Base-by-base conservation (phyloP, 64 coral and sea anemone species). In the Montipora cactus region DNA sequence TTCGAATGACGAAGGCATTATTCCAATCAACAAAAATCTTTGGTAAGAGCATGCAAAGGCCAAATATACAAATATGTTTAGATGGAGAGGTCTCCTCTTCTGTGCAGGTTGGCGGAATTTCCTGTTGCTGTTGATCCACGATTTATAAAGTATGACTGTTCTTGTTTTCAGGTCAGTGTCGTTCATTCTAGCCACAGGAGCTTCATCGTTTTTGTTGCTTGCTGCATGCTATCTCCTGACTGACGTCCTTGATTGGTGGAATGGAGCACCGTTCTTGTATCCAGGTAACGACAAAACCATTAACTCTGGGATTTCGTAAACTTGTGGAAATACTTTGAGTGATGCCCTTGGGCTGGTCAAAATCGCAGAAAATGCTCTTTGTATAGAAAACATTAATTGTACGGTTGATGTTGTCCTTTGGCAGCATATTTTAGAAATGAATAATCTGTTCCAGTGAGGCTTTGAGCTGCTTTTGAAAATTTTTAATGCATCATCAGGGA, bases 11-110 rank as follows among this genome's bases (percentile, higher is more conserved):
- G 88, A 94, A 82, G 95, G 95, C 5, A 68, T 87, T 22, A 46
- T 96, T 37, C 95, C 95, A 28, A 96, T 96, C 69, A 96, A 94
- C 88, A 96, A 96, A 67, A 96, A 96, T 15, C 75, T 96, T 1
- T 96, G 95, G 95, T 96, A 94, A 93, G 87, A 67, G 7, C 7
- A 21, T 78, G 16, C 68, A 71, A 4, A 3, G 5, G 20, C 5
- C 5, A 57, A 57, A 57, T 57, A 8, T 71, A 4, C 64, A 68
- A 14, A 18, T n/a, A 18, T n/a, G 18, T 68, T 68, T 5, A n/a
- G 64, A 18, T 68, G 18, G 18, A 5, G 16, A 18, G 18, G 12
- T 37, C 37, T 37, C 37, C 37, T 37, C 37, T 37, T 37, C 37
- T 37, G 0, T 37, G 37, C 37, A 37, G 37, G 37, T 37, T 37